phyloP scores from a whole-genome alignment of 2,888 invertebrate species.

The Hydriomena furcata region DNA sequence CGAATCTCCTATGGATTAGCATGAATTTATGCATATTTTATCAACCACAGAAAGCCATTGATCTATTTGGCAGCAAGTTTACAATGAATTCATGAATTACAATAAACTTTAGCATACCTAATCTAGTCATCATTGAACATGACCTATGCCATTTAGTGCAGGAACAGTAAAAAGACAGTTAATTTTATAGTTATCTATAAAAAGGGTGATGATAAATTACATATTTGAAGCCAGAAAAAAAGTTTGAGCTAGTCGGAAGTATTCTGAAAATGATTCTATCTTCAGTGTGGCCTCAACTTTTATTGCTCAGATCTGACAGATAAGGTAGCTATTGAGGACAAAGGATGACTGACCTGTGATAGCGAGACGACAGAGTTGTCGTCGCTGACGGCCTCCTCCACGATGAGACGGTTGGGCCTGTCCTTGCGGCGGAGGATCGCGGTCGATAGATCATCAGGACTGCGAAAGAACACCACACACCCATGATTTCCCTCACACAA shows the following conservation, averaged over 20 bases:
- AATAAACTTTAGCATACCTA: too few species aligned
- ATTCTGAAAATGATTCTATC: neutral
- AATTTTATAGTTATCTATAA: too few species aligned
- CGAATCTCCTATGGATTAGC: too few species aligned
- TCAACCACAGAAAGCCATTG: too few species aligned
- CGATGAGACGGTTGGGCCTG: conserved; percentile 98
- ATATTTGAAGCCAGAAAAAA: too few species aligned
- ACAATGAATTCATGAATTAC: too few species aligned
- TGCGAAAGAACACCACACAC: conserved; percentile 58
- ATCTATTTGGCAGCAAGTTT: too few species aligned
- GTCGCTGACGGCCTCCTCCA: conserved; percentile 99
- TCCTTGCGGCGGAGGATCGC: conserved; percentile 99
- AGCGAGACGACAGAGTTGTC: conserved; percentile 99
- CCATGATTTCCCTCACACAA: conserved; percentile 24
- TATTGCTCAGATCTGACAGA: conserved; percentile 2
- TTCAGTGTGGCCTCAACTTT: neutral
- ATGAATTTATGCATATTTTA: too few species aligned
- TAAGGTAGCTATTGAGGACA: conserved; percentile 32
- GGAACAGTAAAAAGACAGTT: too few species aligned
- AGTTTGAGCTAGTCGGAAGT: neutral
- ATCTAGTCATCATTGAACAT: too few species aligned
- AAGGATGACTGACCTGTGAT: conserved; percentile 89
- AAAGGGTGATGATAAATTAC: too few species aligned
- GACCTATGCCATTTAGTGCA: too few species aligned
- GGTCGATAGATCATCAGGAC: conserved; percentile 96